Base-by-base conservation (phyloP, 2,113 vertebrate genomes). In the Oryzias melastigma region DNA sequence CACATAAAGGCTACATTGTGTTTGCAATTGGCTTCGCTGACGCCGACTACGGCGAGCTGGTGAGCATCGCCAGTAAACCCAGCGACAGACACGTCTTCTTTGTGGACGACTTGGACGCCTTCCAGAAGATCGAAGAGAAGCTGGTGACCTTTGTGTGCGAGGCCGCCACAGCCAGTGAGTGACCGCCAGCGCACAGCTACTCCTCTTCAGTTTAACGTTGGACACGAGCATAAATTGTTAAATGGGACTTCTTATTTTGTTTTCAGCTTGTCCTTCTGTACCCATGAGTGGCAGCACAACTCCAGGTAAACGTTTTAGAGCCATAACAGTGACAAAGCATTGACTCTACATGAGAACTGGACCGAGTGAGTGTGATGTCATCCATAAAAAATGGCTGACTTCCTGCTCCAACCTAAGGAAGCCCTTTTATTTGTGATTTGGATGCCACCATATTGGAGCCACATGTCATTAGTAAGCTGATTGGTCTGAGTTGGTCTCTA, bases 1-100 rank as follows among this genome's bases (percentile, higher is more conserved):
- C 22, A 27, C 20, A 6, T 59, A 0, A 51, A 98, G 97, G 96
- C n/a, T 96, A 92, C 83, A 95, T 90, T 15, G 95, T 99, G 68
- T 99, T 99, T 73, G 96, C 96, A 0, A 93, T 99, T 1, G 97
- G 97, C 7, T 94, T 99, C n/a, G 95, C 95, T 0, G 97, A 98
- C 12, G 97, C 97, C 0, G 97, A 99, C 77, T 98, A 98, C 7
- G 91, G 93, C 0, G 97, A 99, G 89, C 62, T 99, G 75, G 92
- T 98, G 52, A 97, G 92, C 85, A 98, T 99, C 55, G 97, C 95
- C 86, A 98, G 96, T 58, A 93, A 94, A 72, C 97, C 97, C 78
- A 98, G 94, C 16, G 90, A 94, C 52, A 89, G 96, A 41, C 97
- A 98, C 0, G 96, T 96, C 48, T 98, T 99, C 91, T 99, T 99